Evolutionary conservation across 2,888 invertebrate species (phyloP).

Genomic region (Ptychoptera contaminata): DNA sequence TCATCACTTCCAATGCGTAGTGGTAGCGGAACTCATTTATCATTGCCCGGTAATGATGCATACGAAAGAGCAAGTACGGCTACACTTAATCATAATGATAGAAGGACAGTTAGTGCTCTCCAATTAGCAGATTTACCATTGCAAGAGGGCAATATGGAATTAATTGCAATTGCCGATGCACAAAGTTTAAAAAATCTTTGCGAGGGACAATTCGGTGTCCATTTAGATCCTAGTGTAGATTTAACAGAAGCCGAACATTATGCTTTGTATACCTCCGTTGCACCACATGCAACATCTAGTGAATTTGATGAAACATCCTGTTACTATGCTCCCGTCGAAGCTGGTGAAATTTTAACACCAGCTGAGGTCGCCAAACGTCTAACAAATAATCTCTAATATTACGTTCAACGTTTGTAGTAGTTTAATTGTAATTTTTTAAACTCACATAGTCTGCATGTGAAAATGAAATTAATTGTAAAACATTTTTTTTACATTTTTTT

Average conservation of each 20-base stretch:
- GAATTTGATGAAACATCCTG: conserved; percentile 81
- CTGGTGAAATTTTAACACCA: conserved; percentile 45
- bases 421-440: conserved; percentile 18
- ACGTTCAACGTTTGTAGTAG: conserved; percentile 3
- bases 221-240: conserved; percentile 40
- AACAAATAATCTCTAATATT: conserved; percentile 7
- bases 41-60: conserved; percentile 34
- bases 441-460: conserved; percentile 12
- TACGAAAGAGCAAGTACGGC: conserved; percentile 29
- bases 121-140: conserved; percentile 31
- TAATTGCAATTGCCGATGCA: conserved; percentile 37
- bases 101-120: conserved; percentile 29
- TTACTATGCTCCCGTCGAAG: conserved; percentile 73
- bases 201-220: conserved; percentile 29
- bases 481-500: neutral
- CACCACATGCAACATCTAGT: conserved; percentile 71
- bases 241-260: conserved; percentile 79
- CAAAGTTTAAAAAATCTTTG: conserved; percentile 29
- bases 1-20: conserved; percentile 27
- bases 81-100: conserved; percentile 26
- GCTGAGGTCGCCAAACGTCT: conserved; percentile 28
- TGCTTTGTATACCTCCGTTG: conserved; percentile 71
- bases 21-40: conserved; percentile 24
- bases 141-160: conserved; percentile 36
- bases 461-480: conserved; percentile 18